Conservation (phyloP, 2,797 vertebrate species). For the Rachycentron canadum region DNA sequence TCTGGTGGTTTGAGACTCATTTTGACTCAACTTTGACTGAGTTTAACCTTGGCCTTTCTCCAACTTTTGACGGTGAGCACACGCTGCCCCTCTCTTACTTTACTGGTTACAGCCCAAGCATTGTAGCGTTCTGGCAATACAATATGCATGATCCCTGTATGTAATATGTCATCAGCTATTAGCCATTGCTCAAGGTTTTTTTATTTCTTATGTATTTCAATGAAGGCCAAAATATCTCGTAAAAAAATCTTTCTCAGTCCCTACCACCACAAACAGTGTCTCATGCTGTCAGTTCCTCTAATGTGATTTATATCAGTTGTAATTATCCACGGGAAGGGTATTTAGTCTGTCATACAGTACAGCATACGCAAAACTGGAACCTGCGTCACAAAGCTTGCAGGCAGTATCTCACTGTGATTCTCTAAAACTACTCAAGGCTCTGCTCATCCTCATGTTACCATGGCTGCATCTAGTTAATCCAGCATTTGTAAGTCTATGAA, state of each 20-base stretch:
- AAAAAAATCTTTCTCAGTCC: slow-evolving; percentile 1
- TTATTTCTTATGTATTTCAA: slow-evolving; percentile 11
- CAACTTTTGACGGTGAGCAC: slow-evolving; percentile 10
- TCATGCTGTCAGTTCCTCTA: slow-evolving; percentile 32
- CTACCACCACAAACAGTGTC: neutral
- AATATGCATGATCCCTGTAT: neutral
- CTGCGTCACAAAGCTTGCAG: slow-evolving; percentile 76
- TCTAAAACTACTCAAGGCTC: slow-evolving; percentile 70
- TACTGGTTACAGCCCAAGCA: neutral
- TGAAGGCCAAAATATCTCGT: neutral
- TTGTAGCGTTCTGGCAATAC: neutral
- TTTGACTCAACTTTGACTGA: neutral
- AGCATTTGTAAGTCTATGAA: slow-evolving; percentile 75
- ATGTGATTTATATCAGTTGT: slow-evolving; percentile 54
- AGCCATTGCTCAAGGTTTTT: neutral
- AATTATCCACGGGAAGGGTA: slow-evolving; percentile 55
- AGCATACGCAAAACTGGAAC: slow-evolving; percentile 70
- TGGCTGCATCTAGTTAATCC: slow-evolving; percentile 78
- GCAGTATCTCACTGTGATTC: slow-evolving; percentile 69
- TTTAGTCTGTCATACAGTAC: slow-evolving; percentile 51
- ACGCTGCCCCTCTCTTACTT: neutral
- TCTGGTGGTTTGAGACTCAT: neutral
- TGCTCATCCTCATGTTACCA: slow-evolving; percentile 78
- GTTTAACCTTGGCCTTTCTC: neutral
- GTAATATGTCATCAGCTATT: slow-evolving; percentile 12